These are phyloP conservation scores for Dolomedes plantarius DNA, from an alignment of 2,888 invertebrate species.

Conservation along the genomic window DNA sequence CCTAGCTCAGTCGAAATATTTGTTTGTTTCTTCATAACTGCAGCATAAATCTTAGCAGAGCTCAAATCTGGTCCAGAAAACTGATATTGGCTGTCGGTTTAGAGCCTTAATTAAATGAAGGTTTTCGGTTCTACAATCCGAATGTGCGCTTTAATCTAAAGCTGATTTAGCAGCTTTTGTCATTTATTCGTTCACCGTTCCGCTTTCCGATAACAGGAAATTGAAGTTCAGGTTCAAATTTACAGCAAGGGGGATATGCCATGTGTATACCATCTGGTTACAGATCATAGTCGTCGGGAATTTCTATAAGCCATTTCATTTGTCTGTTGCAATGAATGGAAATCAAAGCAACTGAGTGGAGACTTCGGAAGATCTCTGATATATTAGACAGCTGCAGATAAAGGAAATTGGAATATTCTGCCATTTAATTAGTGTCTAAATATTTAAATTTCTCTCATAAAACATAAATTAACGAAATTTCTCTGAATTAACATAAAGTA, in stretches of 20 bases:
- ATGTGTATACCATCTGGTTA: background rate
- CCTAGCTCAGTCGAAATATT: no score
- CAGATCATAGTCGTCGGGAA: background rate
- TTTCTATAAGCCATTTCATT: background rate
- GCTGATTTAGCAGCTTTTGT: slow-evolving; percentile 2
- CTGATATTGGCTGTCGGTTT: slow-evolving; percentile 13
- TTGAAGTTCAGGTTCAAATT: slow-evolving; percentile 5
- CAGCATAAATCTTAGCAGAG: no score
- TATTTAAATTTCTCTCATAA: no score
- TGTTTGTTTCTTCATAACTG: no score
- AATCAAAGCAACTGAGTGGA: no score
- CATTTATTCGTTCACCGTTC: background rate
- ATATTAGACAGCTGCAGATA: no score
- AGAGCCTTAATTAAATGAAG: slow-evolving; percentile 5
- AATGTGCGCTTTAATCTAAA: slow-evolving; percentile 11
- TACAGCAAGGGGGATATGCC: background rate
- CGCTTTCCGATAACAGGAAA: slow-evolving; percentile 20
- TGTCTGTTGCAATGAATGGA: no score
- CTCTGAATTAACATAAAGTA: no score
- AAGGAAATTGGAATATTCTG: no score
- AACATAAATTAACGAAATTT: no score
- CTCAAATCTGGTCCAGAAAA: background rate
- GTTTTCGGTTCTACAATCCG: background rate
- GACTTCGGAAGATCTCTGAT: no score
- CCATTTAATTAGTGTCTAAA: no score